phyloP scores from a whole-genome alignment of 2,113 vertebrate genomes.

The Tinamus guttatus region DNA sequence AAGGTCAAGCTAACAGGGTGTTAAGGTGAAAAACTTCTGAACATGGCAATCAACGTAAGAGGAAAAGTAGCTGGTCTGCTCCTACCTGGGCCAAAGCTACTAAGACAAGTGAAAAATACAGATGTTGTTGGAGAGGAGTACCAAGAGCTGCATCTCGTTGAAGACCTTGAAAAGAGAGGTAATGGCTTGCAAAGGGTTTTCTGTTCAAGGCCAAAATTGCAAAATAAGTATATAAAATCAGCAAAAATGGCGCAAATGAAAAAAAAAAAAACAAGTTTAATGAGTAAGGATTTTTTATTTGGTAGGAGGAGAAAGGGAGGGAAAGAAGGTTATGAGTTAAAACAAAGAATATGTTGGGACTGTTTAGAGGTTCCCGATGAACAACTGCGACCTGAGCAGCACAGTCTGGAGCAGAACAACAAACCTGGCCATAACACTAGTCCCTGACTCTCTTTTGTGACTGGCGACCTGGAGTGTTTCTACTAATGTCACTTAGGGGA shows the following conservation, averaged over 20 bases:
- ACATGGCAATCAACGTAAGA: neutral
- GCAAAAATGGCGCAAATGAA: neutral
- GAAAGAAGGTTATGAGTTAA: no score
- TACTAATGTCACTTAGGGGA: neutral
- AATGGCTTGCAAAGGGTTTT: neutral
- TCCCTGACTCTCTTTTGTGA: neutral
- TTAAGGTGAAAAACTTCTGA: neutral
- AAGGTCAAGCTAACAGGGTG: neutral
- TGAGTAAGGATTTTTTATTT: neutral
- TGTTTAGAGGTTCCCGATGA: neutral
- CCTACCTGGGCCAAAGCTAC: neutral
- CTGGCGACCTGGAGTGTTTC: neutral
- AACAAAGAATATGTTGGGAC: neutral
- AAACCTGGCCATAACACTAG: neutral
- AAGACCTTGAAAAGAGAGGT: neutral
- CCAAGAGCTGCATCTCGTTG: neutral
- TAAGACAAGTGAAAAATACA: neutral
- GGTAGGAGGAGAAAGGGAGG: fast-evolving
- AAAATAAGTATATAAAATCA: neutral
- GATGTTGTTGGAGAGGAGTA: neutral
- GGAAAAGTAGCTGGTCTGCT: neutral
- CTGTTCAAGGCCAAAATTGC: neutral
- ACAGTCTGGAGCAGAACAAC: neutral
- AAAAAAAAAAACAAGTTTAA: neutral
- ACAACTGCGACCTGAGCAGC: neutral